Conservation (phyloP, 2,888 invertebrate species). For the Aethes cnicana region DNA sequence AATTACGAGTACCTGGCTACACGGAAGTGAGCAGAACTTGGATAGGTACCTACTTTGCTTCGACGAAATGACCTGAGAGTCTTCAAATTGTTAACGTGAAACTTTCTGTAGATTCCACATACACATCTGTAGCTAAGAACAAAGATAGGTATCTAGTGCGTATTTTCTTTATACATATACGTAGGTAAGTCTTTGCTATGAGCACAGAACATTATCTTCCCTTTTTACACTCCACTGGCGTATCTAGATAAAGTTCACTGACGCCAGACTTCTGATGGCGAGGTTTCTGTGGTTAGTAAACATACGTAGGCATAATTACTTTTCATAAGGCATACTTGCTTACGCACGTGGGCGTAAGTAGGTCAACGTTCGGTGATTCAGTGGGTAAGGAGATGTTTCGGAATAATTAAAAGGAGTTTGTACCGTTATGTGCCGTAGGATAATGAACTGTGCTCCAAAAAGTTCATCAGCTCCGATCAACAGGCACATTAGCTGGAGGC, state of each 20-base stretch:
- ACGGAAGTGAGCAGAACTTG: too few species aligned
- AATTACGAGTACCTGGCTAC: too few species aligned
- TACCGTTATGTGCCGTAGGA: slow-evolving; percentile 23
- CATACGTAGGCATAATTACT: slow-evolving; percentile 5
- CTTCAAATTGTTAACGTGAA: too few species aligned
- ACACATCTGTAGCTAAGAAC: too few species aligned
- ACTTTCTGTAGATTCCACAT: too few species aligned
- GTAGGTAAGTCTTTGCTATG: slow-evolving; percentile 13
- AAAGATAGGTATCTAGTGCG: too few species aligned
- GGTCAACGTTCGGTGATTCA: slow-evolving; percentile 68
- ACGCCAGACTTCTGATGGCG: slow-evolving; percentile 5
- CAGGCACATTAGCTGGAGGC: slow-evolving; percentile 10
- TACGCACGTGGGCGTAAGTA: slow-evolving; percentile 58
- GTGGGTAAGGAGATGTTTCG: slow-evolving; percentile 31
- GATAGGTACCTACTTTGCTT: too few species aligned
- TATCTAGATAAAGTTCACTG: slow-evolving; percentile 21
- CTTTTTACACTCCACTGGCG: slow-evolving; percentile 20
- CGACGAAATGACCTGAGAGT: too few species aligned
- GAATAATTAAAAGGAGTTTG: slow-evolving; percentile 23
- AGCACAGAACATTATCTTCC: slow-evolving; percentile 20
- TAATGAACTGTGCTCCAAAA: slow-evolving; percentile 27
- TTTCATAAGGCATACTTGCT: too few species aligned
- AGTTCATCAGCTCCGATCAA: slow-evolving; percentile 19
- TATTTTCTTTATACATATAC: too few species aligned
- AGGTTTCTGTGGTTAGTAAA: slow-evolving; percentile 4